phyloP scores from a whole-genome alignment of 1,140 invertebrate genomes.

The Araneus ventricosus region DNA sequence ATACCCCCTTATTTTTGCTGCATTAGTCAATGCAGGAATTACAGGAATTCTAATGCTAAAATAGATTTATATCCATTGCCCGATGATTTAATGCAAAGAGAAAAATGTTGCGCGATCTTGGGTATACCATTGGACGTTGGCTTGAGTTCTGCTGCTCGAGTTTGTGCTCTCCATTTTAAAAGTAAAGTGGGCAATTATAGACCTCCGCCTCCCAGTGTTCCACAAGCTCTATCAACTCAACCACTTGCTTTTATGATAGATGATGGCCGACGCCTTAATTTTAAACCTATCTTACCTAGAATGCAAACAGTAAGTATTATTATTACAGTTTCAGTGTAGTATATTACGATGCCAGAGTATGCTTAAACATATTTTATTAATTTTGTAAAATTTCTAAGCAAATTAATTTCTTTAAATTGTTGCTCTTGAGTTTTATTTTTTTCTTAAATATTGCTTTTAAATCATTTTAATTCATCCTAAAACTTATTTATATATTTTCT shows the following conservation, averaged over 20 bases:
- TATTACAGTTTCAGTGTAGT: not conserved
- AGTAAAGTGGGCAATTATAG: not conserved
- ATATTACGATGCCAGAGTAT: not conserved
- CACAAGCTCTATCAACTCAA: not conserved
- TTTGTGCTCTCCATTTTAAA: slow-evolving; percentile 50
- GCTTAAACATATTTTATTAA: not conserved
- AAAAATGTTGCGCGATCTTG: slow-evolving; percentile 8
- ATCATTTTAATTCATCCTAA: too few relatives aligned
- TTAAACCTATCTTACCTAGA: not conserved
- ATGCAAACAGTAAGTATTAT: not conserved
- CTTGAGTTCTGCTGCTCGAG: not conserved
- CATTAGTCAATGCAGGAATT: slow-evolving; percentile 49
- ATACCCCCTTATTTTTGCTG: slow-evolving; percentile 15
- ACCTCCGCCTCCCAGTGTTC: not conserved
- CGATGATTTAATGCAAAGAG: not conserved
- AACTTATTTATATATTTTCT: too few relatives aligned
- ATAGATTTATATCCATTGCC: slow-evolving; percentile 63
- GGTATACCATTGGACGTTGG: slow-evolving; percentile 3
- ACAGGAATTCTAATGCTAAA: not conserved
- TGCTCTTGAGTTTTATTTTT: too few relatives aligned
- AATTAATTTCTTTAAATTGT: too few relatives aligned
- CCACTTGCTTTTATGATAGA: not conserved
- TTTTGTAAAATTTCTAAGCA: not conserved
- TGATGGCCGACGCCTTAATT: not conserved
- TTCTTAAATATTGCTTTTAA: too few relatives aligned